Evolutionary conservation across 2,797 vertebrate species (phyloP).

Genomic region (Prunella strophiata): DNA sequence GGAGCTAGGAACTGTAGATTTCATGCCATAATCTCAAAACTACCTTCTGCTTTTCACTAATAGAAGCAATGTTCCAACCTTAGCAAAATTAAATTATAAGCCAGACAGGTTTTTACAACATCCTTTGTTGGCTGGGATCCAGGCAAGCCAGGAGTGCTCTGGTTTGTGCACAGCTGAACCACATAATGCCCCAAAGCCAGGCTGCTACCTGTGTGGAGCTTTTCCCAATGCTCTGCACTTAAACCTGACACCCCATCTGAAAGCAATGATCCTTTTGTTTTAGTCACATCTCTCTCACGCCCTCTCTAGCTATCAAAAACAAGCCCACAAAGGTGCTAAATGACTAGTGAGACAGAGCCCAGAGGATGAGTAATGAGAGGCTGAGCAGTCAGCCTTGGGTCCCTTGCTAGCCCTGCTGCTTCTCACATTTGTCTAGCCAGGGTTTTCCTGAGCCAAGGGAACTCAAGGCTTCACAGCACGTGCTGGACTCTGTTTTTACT

Average conservation of each 20-base stretch:
- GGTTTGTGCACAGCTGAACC: background rate
- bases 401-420: background rate
- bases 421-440: background rate
- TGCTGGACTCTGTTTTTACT: background rate
- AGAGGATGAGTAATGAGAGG: background rate
- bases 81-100: background rate
- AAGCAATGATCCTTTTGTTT: background rate
- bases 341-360: background rate
- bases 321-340: conserved; percentile 21
- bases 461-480: background rate
- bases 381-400: background rate
- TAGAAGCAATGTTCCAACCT: background rate
- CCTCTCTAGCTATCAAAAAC: background rate
- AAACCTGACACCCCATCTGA: background rate
- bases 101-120: background rate
- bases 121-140: background rate
- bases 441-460: background rate
- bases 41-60: conserved; percentile 14
- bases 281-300: background rate
- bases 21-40: conserved; percentile 10
- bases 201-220: background rate
- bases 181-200: background rate
- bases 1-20: background rate
- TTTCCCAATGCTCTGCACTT: background rate
- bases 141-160: background rate